Evolutionary conservation across 2,888 invertebrate genomes (phyloP).

Genomic region (Harpagoxenus sublaevis): DNA sequence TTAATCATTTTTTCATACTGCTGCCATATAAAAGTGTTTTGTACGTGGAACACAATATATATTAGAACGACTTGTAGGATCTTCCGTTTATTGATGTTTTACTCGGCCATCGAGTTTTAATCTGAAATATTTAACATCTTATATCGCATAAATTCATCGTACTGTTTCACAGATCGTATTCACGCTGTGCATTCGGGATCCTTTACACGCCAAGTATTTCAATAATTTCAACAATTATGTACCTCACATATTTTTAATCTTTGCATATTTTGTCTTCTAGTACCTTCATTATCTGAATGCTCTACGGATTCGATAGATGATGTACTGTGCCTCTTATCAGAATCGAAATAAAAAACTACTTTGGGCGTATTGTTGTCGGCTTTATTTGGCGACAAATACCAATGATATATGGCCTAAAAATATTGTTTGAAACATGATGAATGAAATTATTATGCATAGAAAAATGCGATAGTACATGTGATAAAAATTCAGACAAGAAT

Average conservation of each 20-base stretch:
- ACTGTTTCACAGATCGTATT: not conserved
- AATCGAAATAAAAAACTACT: constrained; percentile 60
- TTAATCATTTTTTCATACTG: not conserved
- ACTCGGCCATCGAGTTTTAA: constrained; percentile 72
- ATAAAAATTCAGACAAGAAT: not conserved
- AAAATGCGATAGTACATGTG: not conserved
- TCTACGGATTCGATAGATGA: constrained; percentile 79
- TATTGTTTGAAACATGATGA: constrained; percentile 12
- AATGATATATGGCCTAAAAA: constrained; percentile 69
- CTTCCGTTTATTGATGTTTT: constrained; percentile 50
- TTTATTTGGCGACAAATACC: constrained; percentile 59
- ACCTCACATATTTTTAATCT: constrained; percentile 64
- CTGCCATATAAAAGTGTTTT: not conserved
- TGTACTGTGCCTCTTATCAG: constrained; percentile 66
- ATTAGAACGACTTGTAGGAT: constrained; percentile 2
- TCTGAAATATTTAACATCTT: constrained; percentile 48
- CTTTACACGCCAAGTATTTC: not conserved
- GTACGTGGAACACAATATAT: not conserved
- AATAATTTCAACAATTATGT: constrained; percentile 8
- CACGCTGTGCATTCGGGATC: not conserved
- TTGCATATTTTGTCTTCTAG: constrained; percentile 44
- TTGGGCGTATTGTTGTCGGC: constrained; percentile 46
- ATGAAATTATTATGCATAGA: not conserved
- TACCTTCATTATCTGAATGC: constrained; percentile 74
- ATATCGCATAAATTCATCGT: not conserved